Evolutionary conservation across 92 coral and sea anemone species (phyloP).

Genomic region (Porites lobata): DNA sequence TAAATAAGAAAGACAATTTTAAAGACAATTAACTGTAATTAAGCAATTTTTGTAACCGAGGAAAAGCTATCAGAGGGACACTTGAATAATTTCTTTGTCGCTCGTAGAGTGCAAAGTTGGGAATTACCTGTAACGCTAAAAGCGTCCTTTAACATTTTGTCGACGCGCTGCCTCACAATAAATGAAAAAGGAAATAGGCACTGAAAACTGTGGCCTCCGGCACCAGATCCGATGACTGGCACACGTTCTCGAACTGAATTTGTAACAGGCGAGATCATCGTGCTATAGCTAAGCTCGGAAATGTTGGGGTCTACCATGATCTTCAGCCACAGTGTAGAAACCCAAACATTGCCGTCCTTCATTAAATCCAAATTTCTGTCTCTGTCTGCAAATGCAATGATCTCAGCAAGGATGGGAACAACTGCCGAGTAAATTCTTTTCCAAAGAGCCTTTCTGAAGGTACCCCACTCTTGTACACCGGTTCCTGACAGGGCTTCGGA

Average conservation of each 20-base stretch:
- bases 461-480: constrained; percentile 84
- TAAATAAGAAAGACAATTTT: too few relatives aligned
- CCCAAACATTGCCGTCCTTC: constrained; percentile 26
- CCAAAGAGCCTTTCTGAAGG: constrained; percentile 88
- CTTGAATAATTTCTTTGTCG: background rate
- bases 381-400: constrained; percentile 79
- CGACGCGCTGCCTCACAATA: constrained; percentile 70
- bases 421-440: constrained; percentile 74
- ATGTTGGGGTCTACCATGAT: constrained; percentile 49
- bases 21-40: too few relatives aligned
- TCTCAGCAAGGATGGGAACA: constrained; percentile 79
- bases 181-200: constrained; percentile 85
- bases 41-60: too few relatives aligned
- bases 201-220: constrained; percentile 66
- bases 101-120: background rate
- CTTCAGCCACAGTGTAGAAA: constrained; percentile 55
- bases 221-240: constrained; percentile 77
- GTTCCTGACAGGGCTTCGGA: constrained; percentile 80
- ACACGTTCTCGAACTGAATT: constrained; percentile 73
- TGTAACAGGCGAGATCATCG: constrained; percentile 72
- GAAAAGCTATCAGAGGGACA: background rate
- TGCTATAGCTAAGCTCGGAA: constrained; percentile 53
- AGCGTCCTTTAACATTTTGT: constrained; percentile 53
- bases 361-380: constrained; percentile 79
- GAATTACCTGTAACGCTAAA: constrained; percentile 58